These are phyloP conservation scores for Eriocheir sinensis DNA, from an alignment of 1,140 invertebrate genomes.

Conservation along the genomic window DNA sequence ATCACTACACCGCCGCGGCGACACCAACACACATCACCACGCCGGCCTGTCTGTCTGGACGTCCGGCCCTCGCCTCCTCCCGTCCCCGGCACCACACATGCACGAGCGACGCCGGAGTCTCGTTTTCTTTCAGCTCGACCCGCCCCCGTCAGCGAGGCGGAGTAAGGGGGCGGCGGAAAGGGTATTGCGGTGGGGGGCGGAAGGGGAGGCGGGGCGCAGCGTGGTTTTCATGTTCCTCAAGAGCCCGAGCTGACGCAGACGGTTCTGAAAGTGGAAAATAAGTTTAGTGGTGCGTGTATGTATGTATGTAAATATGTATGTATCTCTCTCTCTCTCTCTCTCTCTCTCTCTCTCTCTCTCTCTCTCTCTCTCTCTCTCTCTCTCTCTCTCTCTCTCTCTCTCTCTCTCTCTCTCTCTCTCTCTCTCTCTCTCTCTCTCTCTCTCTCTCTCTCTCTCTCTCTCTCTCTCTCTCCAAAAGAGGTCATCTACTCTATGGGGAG, in stretches of 20 bases:
- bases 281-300: neutral
- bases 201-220: neutral
- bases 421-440: too few relatives aligned
- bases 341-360: too few relatives aligned
- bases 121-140: neutral
- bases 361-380: too few relatives aligned
- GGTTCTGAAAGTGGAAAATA: neutral
- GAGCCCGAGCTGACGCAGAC: neutral
- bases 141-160: neutral
- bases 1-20: neutral
- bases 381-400: too few relatives aligned
- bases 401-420: too few relatives aligned
- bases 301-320: too few relatives aligned
- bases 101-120: neutral
- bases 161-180: too few relatives aligned
- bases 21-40: neutral
- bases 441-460: too few relatives aligned
- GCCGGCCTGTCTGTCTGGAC: neutral
- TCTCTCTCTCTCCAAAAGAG: too few relatives aligned
- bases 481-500: too few relatives aligned
- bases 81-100: neutral
- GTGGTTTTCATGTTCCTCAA: neutral
- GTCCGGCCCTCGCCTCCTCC: neutral
- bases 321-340: too few relatives aligned
- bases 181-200: too few relatives aligned